Percentiles rank a stretch among this genome's conserved stretches.
Conservation (phyloP, 2,797 vertebrate species). For the Leontocebus nigricollis region DNA sequence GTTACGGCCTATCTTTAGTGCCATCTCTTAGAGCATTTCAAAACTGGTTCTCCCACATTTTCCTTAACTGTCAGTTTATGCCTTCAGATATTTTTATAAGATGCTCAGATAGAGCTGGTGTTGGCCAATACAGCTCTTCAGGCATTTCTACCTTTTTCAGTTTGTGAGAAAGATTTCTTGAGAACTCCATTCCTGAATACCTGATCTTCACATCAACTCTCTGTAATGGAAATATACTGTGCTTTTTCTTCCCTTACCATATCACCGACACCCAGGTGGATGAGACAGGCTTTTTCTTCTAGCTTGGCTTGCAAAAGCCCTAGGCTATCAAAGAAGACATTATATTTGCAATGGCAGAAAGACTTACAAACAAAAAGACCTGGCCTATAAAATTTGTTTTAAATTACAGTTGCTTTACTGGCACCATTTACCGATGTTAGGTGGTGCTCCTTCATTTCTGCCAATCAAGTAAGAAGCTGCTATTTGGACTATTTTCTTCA, state of each 20-base stretch:
- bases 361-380: not conserved
- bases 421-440: not conserved
- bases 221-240: not conserved
- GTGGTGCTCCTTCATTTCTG: not conserved
- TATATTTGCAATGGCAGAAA: not conserved
- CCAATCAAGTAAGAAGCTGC: not conserved
- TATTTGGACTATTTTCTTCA: not conserved
- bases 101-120: not conserved
- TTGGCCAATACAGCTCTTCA: not conserved
- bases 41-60: conserved; percentile 65
- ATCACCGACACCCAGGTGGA: not conserved
- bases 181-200: not conserved
- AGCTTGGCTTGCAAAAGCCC: not conserved
- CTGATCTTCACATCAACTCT: not conserved
- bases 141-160: not conserved
- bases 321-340: conserved; percentile 9
- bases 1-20: not conserved
- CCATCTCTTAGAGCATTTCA: conserved; percentile 48
- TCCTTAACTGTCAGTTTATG: conserved; percentile 55
- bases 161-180: not conserved
- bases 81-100: conserved; percentile 24
- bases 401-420: not conserved
- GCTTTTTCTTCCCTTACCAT: not conserved
- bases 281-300: not conserved
- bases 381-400: not conserved